Evolutionary conservation across 2,797 vertebrate species (phyloP), one percentile per base, ranked within the genome.

Genomic region (Trichosurus vulpecula): DNA sequence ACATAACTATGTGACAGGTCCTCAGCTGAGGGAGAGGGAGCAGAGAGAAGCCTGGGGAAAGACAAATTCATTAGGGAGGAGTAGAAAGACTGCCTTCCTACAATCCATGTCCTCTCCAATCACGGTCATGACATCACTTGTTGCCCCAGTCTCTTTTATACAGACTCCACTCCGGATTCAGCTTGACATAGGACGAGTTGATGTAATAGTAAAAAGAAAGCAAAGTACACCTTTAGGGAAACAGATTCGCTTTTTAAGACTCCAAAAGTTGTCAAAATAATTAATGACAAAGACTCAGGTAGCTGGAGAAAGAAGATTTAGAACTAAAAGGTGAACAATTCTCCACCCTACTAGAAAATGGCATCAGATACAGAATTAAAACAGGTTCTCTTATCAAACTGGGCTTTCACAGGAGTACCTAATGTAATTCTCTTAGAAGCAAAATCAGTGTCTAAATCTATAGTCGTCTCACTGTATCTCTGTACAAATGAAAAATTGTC

Each of bases 291-390:
- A 66, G 16, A 90, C 5, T 19, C 41, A 13, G 56, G 29, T 53
- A 30, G 90, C 29, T 47, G 55, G 57, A 25, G 92, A 58, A 30
- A 91, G 14, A 95, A 6, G 89, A 52, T 55, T 94, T 52, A 89
- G 81, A 66, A 92, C 10, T 29, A 94, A 96, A 95, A 94, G 47
- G 6, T 35, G 52, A 93, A 87, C 35, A 94, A 91, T 51, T 47
- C 12, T 81, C 58, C 51, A 19, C 11, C 57, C 52, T 55, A 27
- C 31, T 53, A 47, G 35, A 1, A 11, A 87, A 9, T 25, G 58
- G 56, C 94, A 87, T 81, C 35, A 61, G 56, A 92, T 4, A 74
- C 91, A 31, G 52, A 52, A 91, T 66, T 91, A 30, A 22, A 94
- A 13, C 91, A 74, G 53, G 6, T 91, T 61, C 41, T 53, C 16